A percentile compares a stretch with the other conserved stretches of the same genome.
phyloP scores from a whole-genome alignment of 1,140 invertebrate species.

The Drosophila willistoni region DNA sequence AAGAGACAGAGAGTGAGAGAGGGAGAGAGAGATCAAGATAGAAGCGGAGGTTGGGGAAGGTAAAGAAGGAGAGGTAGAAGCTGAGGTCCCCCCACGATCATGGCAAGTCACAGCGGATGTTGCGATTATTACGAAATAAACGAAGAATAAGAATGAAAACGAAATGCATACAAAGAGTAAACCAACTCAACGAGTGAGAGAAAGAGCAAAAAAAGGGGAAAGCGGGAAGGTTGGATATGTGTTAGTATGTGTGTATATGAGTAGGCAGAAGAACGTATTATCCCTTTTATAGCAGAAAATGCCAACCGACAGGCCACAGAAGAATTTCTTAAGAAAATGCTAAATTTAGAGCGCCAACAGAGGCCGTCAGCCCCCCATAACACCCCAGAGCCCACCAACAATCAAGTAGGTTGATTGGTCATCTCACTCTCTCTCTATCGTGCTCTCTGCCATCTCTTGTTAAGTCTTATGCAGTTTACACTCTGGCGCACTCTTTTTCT shows the following conservation, averaged over 20 bases:
- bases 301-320: conserved; percentile 63
- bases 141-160: conserved; percentile 73
- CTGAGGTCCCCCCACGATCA: conserved; percentile 44
- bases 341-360: conserved; percentile 74
- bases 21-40: neutral
- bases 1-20: too few relatives aligned
- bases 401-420: conserved; percentile 81
- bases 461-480: neutral
- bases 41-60: neutral
- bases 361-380: conserved; percentile 34
- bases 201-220: neutral
- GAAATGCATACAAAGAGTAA: conserved; percentile 49
- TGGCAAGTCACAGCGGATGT: conserved; percentile 59
- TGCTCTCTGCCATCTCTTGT: conserved; percentile 1
- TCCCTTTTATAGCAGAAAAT: conserved; percentile 79
- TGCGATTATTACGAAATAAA: conserved; percentile 81
- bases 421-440: conserved; percentile 31
- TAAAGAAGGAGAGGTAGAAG: neutral
- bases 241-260: conserved; percentile 2
- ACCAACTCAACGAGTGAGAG: neutral
- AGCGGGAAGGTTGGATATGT: neutral
- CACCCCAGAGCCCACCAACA: conserved; percentile 37
- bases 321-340: conserved; percentile 74
- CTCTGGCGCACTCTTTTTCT: neutral
- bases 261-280: conserved; percentile 61